These are phyloP conservation scores for Pseudeuparius sepicola DNA, from an alignment of 2,888 invertebrate genomes.

Conservation along the genomic window DNA sequence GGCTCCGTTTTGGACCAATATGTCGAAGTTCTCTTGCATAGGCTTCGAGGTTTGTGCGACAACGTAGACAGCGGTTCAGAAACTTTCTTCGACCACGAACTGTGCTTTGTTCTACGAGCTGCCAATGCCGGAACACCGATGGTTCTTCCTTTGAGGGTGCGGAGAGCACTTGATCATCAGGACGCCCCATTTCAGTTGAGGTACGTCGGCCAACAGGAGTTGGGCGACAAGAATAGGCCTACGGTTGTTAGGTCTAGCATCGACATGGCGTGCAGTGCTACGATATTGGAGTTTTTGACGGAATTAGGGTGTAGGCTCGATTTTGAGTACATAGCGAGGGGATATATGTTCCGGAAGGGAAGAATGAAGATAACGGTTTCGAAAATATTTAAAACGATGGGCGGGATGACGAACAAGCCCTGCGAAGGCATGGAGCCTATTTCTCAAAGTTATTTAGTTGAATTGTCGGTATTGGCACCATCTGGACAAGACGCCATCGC, in stretches of 20 bases:
- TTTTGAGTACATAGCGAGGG: constrained; percentile 88
- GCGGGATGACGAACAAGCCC: constrained; percentile 54
- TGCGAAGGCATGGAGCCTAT: constrained; percentile 70
- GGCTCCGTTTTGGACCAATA: constrained; percentile 88
- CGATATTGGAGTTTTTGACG: constrained; percentile 82
- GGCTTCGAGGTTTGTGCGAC: constrained; percentile 85
- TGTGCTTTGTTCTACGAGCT: constrained; percentile 72
- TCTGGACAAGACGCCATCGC: constrained; percentile 90
- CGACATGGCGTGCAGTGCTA: constrained; percentile 84
- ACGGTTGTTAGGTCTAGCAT: constrained; percentile 87
- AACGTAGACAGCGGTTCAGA: constrained; percentile 86
- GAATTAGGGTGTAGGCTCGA: constrained; percentile 87
- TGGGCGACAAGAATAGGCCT: constrained; percentile 79
- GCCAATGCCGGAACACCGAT: constrained; percentile 45
- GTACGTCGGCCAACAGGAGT: constrained; percentile 85
- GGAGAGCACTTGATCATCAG: constrained; percentile 72
- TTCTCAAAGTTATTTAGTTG: constrained; percentile 87
- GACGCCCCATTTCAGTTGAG: constrained; percentile 84
- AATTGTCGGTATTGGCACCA: constrained; percentile 82
- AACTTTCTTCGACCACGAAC: constrained; percentile 88
- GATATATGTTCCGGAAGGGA: constrained; percentile 91
- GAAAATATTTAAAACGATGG: constrained; percentile 76
- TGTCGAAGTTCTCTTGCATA: constrained; percentile 81
- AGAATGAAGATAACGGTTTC: constrained; percentile 95
- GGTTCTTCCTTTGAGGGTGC: constrained; percentile 62